Evolutionary conservation across 2,888 invertebrate species (phyloP).

Genomic region (Adelognathus sp.): DNA sequence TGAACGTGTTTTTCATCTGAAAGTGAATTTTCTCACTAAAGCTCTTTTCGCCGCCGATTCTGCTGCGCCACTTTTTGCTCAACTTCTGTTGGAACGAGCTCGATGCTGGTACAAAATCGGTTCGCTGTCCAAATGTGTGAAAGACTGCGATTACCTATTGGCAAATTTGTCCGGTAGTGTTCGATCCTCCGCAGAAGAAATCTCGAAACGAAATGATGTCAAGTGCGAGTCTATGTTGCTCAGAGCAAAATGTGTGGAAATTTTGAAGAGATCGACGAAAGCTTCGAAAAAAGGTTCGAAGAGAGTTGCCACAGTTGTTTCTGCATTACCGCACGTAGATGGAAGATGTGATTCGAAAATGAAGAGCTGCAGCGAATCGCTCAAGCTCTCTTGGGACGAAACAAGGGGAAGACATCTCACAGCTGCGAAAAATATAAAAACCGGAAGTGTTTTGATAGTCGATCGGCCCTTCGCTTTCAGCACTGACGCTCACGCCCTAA

Average conservation of each 20-base stretch:
- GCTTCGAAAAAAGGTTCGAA: not conserved
- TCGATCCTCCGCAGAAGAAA: constrained; percentile 43
- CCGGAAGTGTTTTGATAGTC: constrained; percentile 77
- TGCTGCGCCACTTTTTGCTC: constrained; percentile 60
- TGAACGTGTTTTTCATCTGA: constrained; percentile 5
- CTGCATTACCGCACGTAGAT: constrained; percentile 60
- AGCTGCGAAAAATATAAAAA: constrained; percentile 78
- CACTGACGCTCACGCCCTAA: constrained; percentile 70
- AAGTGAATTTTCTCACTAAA: constrained; percentile 64
- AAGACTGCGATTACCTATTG: constrained; percentile 70
- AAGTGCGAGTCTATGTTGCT: constrained; percentile 67
- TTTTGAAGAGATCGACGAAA: constrained; percentile 48
- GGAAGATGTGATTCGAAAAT: constrained; percentile 69
- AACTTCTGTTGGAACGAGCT: constrained; percentile 69
- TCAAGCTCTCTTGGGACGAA: constrained; percentile 65
- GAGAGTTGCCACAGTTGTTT: constrained; percentile 12
- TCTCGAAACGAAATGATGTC: constrained; percentile 43
- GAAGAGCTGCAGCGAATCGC: constrained; percentile 72
- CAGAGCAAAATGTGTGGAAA: constrained; percentile 65
- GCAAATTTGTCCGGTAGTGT: constrained; percentile 40
- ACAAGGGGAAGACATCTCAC: constrained; percentile 80
- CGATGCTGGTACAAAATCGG: constrained; percentile 63
- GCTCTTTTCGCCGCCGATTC: constrained; percentile 71
- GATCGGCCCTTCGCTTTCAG: constrained; percentile 75
- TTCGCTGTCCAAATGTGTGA: constrained; percentile 66